These are phyloP conservation scores for Paramormyrops kingsleyae DNA, from an alignment of 2,113 vertebrate genomes.

Conservation along the genomic window DNA sequence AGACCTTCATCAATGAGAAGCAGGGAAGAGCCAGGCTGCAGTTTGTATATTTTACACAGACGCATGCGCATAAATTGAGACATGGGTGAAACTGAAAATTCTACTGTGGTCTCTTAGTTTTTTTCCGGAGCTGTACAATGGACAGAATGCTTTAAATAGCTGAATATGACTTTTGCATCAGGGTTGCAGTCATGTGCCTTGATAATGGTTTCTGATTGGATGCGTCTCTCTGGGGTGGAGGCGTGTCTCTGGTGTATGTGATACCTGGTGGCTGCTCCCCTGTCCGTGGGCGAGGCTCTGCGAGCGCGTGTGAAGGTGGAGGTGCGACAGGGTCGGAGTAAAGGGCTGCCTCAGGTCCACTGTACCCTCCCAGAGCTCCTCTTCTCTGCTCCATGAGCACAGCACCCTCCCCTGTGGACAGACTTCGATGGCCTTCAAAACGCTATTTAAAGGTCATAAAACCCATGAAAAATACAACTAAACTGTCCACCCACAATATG, in stretches of 20 bases:
- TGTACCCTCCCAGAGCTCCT: slow-evolving; percentile 41
- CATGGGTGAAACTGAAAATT: no score
- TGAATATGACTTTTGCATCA: neutral
- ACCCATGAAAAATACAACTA: neutral
- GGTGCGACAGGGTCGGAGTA: slow-evolving; percentile 47
- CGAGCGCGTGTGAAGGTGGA: slow-evolving; percentile 53
- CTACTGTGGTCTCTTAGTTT: no score
- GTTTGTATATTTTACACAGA: no score
- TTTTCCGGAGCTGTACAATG: neutral
- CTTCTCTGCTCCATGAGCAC: slow-evolving; percentile 54
- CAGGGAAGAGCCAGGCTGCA: no score
- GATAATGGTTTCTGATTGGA: neutral
- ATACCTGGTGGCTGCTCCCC: slow-evolving; percentile 60
- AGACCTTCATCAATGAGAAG: no score
- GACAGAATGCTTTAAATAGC: neutral
- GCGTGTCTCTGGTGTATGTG: neutral
- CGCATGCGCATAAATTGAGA: no score
- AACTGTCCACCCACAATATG: neutral
- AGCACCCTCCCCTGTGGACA: slow-evolving; percentile 47
- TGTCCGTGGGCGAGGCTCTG: slow-evolving; percentile 35
- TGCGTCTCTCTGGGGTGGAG: neutral
- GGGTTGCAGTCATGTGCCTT: neutral
- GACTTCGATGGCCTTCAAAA: neutral
- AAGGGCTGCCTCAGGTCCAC: slow-evolving; percentile 61
- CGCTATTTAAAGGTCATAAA: neutral